Evolutionary conservation across 2,888 invertebrate genomes (phyloP).

Genomic region (Acleris emargana): DNA sequence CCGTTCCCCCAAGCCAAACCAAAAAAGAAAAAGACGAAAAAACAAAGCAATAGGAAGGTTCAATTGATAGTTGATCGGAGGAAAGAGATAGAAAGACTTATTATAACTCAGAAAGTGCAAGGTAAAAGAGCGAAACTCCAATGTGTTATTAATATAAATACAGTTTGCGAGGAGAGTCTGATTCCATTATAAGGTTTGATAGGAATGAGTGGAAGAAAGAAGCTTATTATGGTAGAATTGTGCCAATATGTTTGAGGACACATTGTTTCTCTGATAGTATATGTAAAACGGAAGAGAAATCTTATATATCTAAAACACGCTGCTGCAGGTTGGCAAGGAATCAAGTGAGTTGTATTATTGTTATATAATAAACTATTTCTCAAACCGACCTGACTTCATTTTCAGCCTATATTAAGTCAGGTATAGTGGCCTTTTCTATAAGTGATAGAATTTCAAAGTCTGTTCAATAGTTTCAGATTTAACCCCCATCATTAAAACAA

Average conservation of each 20-base stretch:
- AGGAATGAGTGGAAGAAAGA: slow-evolving; percentile 22
- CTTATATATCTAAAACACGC: neutral
- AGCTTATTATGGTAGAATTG: slow-evolving; percentile 36
- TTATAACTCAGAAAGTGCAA: slow-evolving; percentile 42
- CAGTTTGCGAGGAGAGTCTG: neutral
- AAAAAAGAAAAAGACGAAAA: slow-evolving; percentile 18
- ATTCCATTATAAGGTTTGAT: slow-evolving; percentile 19
- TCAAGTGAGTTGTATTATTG: slow-evolving; percentile 5
- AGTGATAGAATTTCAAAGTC: too few relatives aligned
- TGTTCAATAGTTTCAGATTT: too few relatives aligned
- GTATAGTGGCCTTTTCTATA: too few relatives aligned
- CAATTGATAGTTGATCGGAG: neutral
- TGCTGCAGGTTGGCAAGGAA: slow-evolving; percentile 22
- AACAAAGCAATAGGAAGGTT: slow-evolving; percentile 4
- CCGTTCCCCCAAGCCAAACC: neutral
- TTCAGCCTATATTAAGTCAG: too few relatives aligned
- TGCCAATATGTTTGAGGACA: slow-evolving; percentile 39
- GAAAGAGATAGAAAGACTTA: slow-evolving; percentile 37
- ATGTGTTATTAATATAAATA: slow-evolving; percentile 37
- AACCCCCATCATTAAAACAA: too few relatives aligned
- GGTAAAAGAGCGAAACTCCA: slow-evolving; percentile 37
- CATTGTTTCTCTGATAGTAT: slow-evolving; percentile 13
- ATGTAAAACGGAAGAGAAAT: neutral
- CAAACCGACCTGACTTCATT: too few relatives aligned
- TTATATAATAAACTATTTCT: too few relatives aligned